phyloP scores from a whole-genome alignment of 2,797 vertebrate species.

The Micropoecilia bifurca region DNA sequence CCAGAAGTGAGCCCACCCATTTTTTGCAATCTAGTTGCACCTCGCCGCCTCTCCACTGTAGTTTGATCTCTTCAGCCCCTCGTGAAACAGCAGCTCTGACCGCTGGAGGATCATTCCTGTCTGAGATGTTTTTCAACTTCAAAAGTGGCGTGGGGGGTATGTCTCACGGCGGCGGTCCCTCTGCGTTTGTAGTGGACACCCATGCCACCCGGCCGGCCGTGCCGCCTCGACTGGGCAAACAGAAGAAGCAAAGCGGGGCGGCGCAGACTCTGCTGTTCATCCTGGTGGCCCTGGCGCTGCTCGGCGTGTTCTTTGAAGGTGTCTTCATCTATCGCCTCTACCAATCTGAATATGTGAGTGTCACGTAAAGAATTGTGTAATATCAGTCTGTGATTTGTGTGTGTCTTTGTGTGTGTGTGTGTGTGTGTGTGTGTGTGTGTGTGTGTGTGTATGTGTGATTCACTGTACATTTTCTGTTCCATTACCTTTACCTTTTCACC shows the following conservation, averaged over 20 bases:
- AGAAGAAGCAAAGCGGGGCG: rapidly evolving
- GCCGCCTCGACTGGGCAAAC: constrained; percentile 47
- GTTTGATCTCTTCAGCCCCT: background rate
- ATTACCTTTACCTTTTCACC: background rate
- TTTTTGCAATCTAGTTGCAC: constrained; percentile 8
- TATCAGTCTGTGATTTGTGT: background rate
- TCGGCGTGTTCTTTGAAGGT: constrained; percentile 72
- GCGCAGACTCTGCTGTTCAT: constrained; percentile 65
- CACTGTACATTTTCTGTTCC: background rate
- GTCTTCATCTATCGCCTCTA: constrained; percentile 78
- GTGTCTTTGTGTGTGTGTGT: background rate
- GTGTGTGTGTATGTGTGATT: background rate
- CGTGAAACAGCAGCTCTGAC: constrained; percentile 17
- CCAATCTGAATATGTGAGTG: constrained; percentile 64
- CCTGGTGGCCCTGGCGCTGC: constrained; percentile 73
- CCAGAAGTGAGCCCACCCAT: constrained; percentile 64
- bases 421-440: background rate
- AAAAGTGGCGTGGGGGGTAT: constrained; percentile 25
- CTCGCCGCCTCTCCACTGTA: background rate
- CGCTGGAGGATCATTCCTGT: background rate
- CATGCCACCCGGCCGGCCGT: constrained; percentile 40
- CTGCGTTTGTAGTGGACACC: constrained; percentile 72
- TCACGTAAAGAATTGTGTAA: background rate
- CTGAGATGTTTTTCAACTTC: background rate
- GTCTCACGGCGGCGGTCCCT: constrained; percentile 39